Conservation (phyloP, 2,113 vertebrate species). For the Serinus canaria region DNA sequence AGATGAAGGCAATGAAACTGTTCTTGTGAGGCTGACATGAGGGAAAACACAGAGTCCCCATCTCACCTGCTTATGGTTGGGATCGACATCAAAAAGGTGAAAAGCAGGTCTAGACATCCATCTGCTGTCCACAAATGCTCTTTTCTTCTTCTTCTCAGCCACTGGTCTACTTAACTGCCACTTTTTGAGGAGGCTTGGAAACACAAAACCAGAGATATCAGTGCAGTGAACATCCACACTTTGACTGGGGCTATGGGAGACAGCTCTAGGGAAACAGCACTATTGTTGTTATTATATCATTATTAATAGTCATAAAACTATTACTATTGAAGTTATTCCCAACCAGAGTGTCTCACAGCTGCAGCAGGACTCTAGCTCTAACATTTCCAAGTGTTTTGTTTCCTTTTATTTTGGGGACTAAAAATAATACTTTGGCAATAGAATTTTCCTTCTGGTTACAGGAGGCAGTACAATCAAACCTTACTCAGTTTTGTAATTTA, state of each 20-base stretch:
- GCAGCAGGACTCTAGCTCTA: not conserved
- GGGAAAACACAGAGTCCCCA: not conserved
- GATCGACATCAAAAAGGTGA: not conserved
- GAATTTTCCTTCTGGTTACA: not conserved
- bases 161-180: not conserved
- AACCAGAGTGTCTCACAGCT: not conserved
- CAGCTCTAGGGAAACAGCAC: not conserved
- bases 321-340: not conserved
- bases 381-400: not conserved
- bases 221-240: not conserved
- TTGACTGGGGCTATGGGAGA: not conserved
- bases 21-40: not conserved
- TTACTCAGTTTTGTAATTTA: not conserved
- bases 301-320: not conserved
- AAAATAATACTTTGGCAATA: not conserved
- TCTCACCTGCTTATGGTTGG: conserved; percentile 37
- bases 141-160: conserved; percentile 22
- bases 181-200: conserved; percentile 43
- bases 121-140: not conserved
- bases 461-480: not conserved
- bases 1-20: not conserved
- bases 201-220: not conserved
- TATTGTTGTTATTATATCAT: not conserved
- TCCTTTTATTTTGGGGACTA: not conserved
- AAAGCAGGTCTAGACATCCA: not conserved